Evolutionary conservation across 37 sponge, comb jelly and placozoan species (phyloP).

Genomic region (Bolinopsis microptera): DNA sequence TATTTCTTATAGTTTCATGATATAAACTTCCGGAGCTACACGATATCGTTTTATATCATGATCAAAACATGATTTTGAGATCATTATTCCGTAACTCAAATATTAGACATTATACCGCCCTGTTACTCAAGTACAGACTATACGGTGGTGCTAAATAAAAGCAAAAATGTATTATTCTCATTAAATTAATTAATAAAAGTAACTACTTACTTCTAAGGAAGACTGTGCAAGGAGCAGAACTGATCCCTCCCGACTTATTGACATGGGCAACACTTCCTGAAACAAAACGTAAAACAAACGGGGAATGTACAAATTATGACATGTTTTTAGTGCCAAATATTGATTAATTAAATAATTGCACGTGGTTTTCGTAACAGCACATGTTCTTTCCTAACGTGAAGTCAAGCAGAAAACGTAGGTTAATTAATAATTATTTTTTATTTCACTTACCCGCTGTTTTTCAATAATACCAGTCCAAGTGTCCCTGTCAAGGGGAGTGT

Average conservation of each 20-base stretch:
- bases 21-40: no score
- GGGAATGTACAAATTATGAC: not conserved
- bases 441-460: not conserved
- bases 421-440: not conserved
- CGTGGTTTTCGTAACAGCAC: not conserved
- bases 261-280: slow-evolving; percentile 8
- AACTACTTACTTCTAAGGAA: slow-evolving; percentile 32
- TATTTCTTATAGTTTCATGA: no score
- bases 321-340: not conserved
- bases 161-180: no score
- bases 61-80: no score
- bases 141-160: no score
- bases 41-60: no score
- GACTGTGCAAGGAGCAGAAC: slow-evolving; percentile 13
- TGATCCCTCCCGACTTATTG: slow-evolving; percentile 49
- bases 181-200: no score
- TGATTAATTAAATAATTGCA: not conserved
- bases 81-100: no score
- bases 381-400: not conserved
- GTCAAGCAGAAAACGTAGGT: not conserved
- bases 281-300: not conserved
- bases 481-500: slow-evolving; percentile 10
- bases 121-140: no score
- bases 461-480: not conserved
- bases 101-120: no score